Evolutionary conservation across 2,888 invertebrate species (phyloP), one percentile per base, ranked within the genome.

Genomic region (Rhagonycha lutea): DNA sequence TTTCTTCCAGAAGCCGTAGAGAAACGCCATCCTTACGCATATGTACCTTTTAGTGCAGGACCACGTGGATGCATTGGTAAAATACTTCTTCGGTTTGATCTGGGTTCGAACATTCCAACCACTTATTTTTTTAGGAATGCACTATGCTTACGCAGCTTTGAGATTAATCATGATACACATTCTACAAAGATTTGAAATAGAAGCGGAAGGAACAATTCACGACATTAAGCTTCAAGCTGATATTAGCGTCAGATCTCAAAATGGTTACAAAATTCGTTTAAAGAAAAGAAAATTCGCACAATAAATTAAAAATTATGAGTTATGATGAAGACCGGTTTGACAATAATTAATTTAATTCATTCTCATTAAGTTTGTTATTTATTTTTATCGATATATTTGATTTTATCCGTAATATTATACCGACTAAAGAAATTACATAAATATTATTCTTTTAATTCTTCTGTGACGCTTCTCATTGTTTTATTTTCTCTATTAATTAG

Each of bases 121-220:
- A 14, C 7, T 23, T 12, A 18, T 18, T 8, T 23, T 82, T 83
- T 61, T 29, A 85, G 85, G 85, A 12, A 85, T 85, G 82, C 75
- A 81, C 8, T 72, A 85, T 26, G 83, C 83, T 0, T 81, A 82
- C 63, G 69, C 79, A 1, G 71, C 76, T 11, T 70, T 85, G n/a
- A 85, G 84, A 79, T 60, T 84, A 8, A 80, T 83, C 18, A 65
- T 84, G 60, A 81, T 80, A 18, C 82, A 81, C 67, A 77, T 86
- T 11, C 74, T 86, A 26, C 83, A 83, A 77, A 74, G 76, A 32
- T 86, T 80, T 72, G 80, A 82, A 76, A 81, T 85, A 24, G 80
- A 82, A 75, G 83, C 84, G 1, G 82, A 84, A 70, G 85, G 85
- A 14, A 84, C 84, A 77, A 79, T 84, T 67, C 81, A 83, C 3